These are phyloP conservation scores for Adelphocoris suturalis DNA, from an alignment of 2,888 invertebrate species.

Conservation along the genomic window DNA sequence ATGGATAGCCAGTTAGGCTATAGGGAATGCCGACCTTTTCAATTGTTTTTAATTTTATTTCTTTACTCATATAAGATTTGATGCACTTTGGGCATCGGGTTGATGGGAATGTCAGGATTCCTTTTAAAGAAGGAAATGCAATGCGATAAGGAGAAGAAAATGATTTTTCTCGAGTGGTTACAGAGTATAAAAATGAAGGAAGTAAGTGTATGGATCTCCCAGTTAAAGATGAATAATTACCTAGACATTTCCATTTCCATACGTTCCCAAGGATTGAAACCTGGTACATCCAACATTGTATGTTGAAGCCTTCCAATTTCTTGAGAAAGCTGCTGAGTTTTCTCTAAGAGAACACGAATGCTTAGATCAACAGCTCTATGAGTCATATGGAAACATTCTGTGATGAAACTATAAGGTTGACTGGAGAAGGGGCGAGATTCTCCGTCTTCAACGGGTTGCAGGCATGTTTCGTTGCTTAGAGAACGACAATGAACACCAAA, in stretches of 20 bases:
- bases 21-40: too few relatives aligned
- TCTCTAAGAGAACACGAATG: slow-evolving; percentile 85
- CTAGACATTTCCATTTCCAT: slow-evolving; percentile 77
- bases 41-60: too few relatives aligned
- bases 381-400: slow-evolving; percentile 94
- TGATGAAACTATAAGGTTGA: slow-evolving; percentile 85
- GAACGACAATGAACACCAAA: slow-evolving; percentile 86
- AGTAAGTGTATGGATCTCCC: too few relatives aligned
- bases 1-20: too few relatives aligned
- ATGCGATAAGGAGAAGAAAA: too few relatives aligned
- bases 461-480: slow-evolving; percentile 87
- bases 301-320: slow-evolving; percentile 82
- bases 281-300: slow-evolving; percentile 82
- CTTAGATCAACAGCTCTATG: slow-evolving; percentile 91
- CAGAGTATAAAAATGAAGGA: too few relatives aligned
- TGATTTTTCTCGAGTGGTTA: too few relatives aligned
- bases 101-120: too few relatives aligned
- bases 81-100: too few relatives aligned
- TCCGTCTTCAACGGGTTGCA: slow-evolving; percentile 83
- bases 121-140: too few relatives aligned
- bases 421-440: slow-evolving; percentile 75
- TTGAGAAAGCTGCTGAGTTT: slow-evolving; percentile 83
- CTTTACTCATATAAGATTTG: too few relatives aligned
- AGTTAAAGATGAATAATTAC: slow-evolving; percentile 54
- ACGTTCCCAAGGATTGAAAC: slow-evolving; percentile 81